Percentiles rank a stretch among this genome's conserved stretches.
phyloP scores from a whole-genome alignment of 2,113 vertebrate species.

The Sinocyclocheilus rhinocerous region DNA sequence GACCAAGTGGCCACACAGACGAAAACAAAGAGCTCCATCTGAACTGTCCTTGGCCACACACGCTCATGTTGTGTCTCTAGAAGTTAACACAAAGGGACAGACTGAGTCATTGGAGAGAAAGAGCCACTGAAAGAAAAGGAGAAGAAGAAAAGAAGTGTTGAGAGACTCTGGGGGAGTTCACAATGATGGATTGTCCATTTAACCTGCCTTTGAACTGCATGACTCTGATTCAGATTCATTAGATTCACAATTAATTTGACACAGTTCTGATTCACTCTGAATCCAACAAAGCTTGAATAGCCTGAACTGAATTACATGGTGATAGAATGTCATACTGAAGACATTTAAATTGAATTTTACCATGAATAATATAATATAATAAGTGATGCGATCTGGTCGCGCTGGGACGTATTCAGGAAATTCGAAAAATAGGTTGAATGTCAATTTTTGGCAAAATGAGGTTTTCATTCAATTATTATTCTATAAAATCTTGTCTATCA shows the following conservation, averaged over 20 bases:
- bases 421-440: no score
- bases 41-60: slow-evolving; percentile 44
- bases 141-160: slow-evolving; percentile 23
- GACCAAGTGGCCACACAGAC: slow-evolving; percentile 48
- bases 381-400: background rate
- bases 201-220: slow-evolving; percentile 32
- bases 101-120: slow-evolving; percentile 25
- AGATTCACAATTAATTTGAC: slow-evolving; percentile 13
- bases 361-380: background rate
- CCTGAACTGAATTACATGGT: background rate
- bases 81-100: slow-evolving; percentile 42
- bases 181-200: slow-evolving; percentile 40
- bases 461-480: no score
- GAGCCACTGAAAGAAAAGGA: slow-evolving; percentile 10
- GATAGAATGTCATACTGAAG: background rate
- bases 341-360: background rate
- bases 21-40: slow-evolving; percentile 40
- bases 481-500: no score
- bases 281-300: background rate
- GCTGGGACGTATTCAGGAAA: no score
- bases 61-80: slow-evolving; percentile 27
- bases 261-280: background rate
- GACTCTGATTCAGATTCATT: slow-evolving; percentile 20
- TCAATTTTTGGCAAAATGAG: no score
- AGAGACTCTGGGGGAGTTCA: slow-evolving; percentile 35